These are phyloP conservation scores for Sicus ferrugineus DNA, from an alignment of 2,888 invertebrate genomes.

Conservation along the genomic window DNA sequence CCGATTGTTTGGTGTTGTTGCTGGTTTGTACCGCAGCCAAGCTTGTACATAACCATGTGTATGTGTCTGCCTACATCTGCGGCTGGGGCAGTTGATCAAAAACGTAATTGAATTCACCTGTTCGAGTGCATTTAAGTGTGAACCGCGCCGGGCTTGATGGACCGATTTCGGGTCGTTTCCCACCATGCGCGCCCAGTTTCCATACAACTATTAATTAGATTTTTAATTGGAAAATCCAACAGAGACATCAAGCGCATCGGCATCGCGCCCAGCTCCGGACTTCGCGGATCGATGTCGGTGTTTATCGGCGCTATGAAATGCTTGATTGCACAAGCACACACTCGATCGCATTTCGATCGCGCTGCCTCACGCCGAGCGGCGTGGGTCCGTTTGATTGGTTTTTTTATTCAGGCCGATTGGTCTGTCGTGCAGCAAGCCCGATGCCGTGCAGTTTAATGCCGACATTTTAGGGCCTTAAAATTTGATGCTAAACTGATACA, in stretches of 20 bases:
- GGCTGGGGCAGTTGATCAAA: constrained; percentile 59
- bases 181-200: constrained; percentile 10
- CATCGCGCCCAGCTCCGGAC: neutral
- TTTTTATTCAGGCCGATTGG: no score
- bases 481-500: no score
- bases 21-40: no score
- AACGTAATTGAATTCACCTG: constrained; percentile 41
- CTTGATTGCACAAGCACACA: no score
- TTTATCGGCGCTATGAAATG: no score
- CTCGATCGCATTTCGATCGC: no score
- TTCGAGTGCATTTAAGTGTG: constrained; percentile 35
- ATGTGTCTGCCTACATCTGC: constrained; percentile 36
- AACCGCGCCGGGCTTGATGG: constrained; percentile 24
- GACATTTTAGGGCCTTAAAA: no score
- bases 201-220: constrained; percentile 33
- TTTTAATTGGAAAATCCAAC: constrained; percentile 33
- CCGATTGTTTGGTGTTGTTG: constrained; percentile 20
- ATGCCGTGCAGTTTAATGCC: no score
- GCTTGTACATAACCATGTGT: constrained; percentile 13
- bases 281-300: no score
- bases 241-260: constrained; percentile 5
- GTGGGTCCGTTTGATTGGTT: no score
- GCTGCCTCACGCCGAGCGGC: no score
- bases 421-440: no score
- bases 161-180: constrained; percentile 17